These are phyloP conservation scores for rat (Rattus norvegicus) DNA, from an alignment of 2,113 vertebrate species.

Conservation along the genomic window GRCr8 NC_086027.1:1540001-1540500, in stretches of 20 bases:
- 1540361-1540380: slow-evolving; percentile 97
- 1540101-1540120: slow-evolving; percentile 98
- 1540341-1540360: slow-evolving; percentile 99
- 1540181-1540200: neutral
- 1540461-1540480: neutral
- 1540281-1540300: slow-evolving; percentile 98
- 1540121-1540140: slow-evolving; percentile 81
- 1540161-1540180: neutral
- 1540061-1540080: slow-evolving; percentile 98
- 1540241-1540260: neutral
- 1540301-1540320: slow-evolving; percentile 96
- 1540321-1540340: slow-evolving; percentile 98
- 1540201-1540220: neutral
- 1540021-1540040: slow-evolving; percentile 88
- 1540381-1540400: slow-evolving; percentile 99
- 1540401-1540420: slow-evolving; percentile 86
- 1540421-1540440: neutral
- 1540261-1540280: slow-evolving; percentile 89
- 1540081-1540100: slow-evolving; percentile 97
- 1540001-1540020: neutral
- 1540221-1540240: neutral
- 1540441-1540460: too few relatives aligned
- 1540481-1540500: neutral
- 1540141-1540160: too few relatives aligned
- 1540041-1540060: slow-evolving; percentile 97